Base-by-base conservation (phyloP, 2,888 invertebrate genomes). In the Eupithecia vulgata region DNA sequence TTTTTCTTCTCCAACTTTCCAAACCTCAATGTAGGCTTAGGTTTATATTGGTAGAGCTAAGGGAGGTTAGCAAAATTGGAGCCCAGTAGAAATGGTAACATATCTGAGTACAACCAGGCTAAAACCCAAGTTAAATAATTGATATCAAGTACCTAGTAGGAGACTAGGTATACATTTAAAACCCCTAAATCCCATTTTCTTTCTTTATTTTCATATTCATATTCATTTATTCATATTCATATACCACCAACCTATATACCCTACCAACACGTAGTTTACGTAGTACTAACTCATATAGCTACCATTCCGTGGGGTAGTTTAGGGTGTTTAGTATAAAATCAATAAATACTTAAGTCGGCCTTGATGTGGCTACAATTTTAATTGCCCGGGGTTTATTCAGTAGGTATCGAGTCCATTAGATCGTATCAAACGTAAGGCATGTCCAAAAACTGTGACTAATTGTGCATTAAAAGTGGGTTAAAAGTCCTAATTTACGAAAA, bases 281-380 rank as follows among this genome's bases (percentile, higher is more conserved):
- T 25, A 25, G 10, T 21, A 64, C 21, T 10, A 25, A 35, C 37
- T 21, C 21, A 13, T 42, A 40, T 42, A 40, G 68, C 42, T 68
- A 25, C 68, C 7, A 68, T 61, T 59, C 15, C 59, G 37, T 25
- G 17, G 40, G 48, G 40, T 68, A 59, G 59, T 57, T 59, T 21
- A 57, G 37, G 37, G 35, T 25, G 67, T 37, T 67, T n/a, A n/a
- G 17, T 35, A 13, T 67, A 52, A 70, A 52, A 71, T 71, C 71
- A 61, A 71, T 71, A 71, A 61, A 67, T 71, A 45, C 59, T 61
- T 42, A 71, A 45, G 67, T 40, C 57, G 66, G 59, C 71, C 67
- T 71, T 67, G 67, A 59, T 59, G 34, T 6, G 37, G 59, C 25
- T 35, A 61, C 57, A 61, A 67, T 66, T 68, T 40, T 59, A 59